Conservation (phyloP, 1,140 invertebrate species). For the Papilio polytes region DNA sequence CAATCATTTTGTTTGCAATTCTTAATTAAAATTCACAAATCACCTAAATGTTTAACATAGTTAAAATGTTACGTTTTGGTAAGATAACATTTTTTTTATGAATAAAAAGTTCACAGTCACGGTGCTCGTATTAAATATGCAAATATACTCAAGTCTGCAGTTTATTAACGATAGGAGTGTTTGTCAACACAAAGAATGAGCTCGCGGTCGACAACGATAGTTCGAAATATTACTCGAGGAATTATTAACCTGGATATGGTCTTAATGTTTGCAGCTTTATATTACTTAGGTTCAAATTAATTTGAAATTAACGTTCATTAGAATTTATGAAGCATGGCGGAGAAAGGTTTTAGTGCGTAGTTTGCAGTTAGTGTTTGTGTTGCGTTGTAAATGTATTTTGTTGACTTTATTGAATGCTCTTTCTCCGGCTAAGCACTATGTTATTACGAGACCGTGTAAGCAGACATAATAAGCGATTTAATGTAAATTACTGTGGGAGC, state of each 20-base stretch:
- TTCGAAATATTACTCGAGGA: constrained; percentile 18
- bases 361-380: neutral
- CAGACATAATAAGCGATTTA: constrained; percentile 15
- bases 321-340: constrained; percentile 27
- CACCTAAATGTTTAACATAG: no score
- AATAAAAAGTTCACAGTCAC: constrained; percentile 23
- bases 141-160: constrained; percentile 46
- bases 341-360: constrained; percentile 1
- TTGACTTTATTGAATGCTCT: constrained; percentile 4
- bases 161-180: constrained; percentile 42
- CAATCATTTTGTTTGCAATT: neutral
- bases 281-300: constrained; percentile 13
- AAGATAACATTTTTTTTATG: neutral
- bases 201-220: constrained; percentile 37
- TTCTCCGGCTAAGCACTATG: constrained; percentile 1
- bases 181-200: constrained; percentile 36
- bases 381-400: neutral
- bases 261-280: neutral
- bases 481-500: constrained; percentile 20
- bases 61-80: neutral
- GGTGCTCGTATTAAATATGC: constrained; percentile 40
- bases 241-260: constrained; percentile 5
- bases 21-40: neutral
- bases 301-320: neutral
- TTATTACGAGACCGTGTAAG: constrained; percentile 4